A percentile compares a stretch with the other conserved stretches of the same genome.
phyloP scores from a whole-genome alignment of 2,888 invertebrate genomes.

The Sarcophaga carnaria region DNA sequence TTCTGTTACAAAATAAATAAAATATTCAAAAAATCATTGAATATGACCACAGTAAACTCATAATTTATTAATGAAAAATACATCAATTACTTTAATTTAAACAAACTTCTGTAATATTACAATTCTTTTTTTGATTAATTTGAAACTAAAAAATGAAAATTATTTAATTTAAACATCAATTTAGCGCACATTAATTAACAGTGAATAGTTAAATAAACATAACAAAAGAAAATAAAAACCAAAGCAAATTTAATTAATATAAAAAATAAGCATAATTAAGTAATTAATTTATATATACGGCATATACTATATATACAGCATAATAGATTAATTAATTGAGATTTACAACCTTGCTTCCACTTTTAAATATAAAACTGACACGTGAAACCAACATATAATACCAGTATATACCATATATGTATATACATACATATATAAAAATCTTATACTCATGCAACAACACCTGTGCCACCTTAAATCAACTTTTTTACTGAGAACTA shows the following conservation, averaged over 20 bases:
- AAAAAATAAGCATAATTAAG: conserved; percentile 13
- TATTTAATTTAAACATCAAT: conserved; percentile 40
- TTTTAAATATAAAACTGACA: conserved; percentile 13
- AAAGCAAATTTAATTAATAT: conserved; percentile 14
- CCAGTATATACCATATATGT: background rate
- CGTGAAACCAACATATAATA: too few relatives aligned
- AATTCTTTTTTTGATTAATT: background rate
- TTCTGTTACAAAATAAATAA: too few relatives aligned
- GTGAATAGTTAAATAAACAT: conserved; percentile 14
- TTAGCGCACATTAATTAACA: conserved; percentile 49
- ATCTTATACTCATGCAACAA: background rate
- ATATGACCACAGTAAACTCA: too few relatives aligned
- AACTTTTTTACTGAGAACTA: too few relatives aligned
- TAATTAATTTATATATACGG: conserved; percentile 6
- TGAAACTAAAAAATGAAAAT: background rate
- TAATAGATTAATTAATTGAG: conserved; percentile 26
- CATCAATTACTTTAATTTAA: too few relatives aligned
- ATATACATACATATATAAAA: conserved; percentile 5
- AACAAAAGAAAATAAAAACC: conserved; percentile 1
- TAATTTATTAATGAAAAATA: too few relatives aligned
- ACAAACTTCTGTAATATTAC: background rate
- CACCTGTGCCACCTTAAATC: too few relatives aligned
- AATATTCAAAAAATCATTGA: too few relatives aligned
- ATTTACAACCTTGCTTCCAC: conserved; percentile 74
- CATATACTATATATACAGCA: background rate